A percentile compares a stretch with the other conserved stretches of the same genome.
These are phyloP conservation scores for Anguilla megastoma DNA, from an alignment of 2,797 vertebrate genomes.

Conservation along the genomic window DNA sequence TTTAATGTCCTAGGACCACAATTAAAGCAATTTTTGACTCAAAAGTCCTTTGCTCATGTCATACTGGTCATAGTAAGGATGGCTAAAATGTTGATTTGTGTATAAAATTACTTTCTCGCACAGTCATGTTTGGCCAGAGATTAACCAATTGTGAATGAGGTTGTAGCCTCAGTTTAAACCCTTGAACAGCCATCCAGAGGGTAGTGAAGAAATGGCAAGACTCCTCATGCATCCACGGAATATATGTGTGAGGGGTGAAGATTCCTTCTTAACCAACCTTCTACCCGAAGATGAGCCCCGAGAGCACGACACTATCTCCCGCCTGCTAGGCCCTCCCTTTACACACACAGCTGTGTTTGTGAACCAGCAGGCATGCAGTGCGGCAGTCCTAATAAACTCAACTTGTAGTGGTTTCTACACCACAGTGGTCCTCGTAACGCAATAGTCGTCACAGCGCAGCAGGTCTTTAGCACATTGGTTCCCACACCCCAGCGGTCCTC, in stretches of 20 bases:
- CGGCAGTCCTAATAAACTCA: not conserved
- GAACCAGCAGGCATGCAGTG: conserved; percentile 4
- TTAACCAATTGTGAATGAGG: not conserved
- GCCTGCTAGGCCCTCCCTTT: not conserved
- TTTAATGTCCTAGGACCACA: not conserved
- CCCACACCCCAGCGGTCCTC: not conserved
- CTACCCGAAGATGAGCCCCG: not conserved
- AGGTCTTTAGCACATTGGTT: not conserved
- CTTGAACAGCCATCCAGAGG: not conserved
- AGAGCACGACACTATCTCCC: not conserved
- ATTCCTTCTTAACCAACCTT: not conserved
- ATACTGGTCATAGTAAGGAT: not conserved
- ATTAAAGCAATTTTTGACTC: not conserved
- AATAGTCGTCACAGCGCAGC: not conserved
- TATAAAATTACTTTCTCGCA: not conserved
- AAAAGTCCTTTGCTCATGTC: not conserved
- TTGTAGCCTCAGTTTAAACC: not conserved
- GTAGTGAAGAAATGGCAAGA: not conserved
- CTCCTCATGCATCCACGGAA: not conserved
- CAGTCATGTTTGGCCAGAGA: not conserved
- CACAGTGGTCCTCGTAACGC: not conserved
- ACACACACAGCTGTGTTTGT: conserved; percentile 20
- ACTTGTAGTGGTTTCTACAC: conserved; percentile 5
- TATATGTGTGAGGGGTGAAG: not conserved
- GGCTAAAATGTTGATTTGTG: not conserved